These are phyloP conservation scores for Stenurella melanura DNA, from an alignment of 2,888 invertebrate species.

Conservation along the genomic window DNA sequence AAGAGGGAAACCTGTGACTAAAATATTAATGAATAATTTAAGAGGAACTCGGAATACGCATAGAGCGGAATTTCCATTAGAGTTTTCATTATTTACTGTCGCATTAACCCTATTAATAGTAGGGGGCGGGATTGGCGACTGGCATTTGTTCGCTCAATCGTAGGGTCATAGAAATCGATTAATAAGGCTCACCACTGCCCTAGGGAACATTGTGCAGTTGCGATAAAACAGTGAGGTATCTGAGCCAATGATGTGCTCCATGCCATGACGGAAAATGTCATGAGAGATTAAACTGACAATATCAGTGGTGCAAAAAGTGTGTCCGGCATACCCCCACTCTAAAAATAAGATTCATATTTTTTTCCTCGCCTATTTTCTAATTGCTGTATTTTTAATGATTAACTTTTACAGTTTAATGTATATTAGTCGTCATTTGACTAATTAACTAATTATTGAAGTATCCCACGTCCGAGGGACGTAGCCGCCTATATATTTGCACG, in stretches of 20 bases:
- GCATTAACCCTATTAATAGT: slow-evolving; percentile 10
- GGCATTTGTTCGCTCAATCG: background rate
- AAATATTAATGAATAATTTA: slow-evolving; percentile 37
- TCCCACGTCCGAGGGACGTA: background rate
- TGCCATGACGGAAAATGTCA: no score
- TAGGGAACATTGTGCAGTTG: no score
- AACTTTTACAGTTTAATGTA: no score
- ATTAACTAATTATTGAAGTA: background rate
- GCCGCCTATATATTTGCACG: background rate
- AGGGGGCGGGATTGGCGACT: background rate
- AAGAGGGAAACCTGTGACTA: background rate
- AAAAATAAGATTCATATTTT: background rate
- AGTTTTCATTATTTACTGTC: slow-evolving; percentile 17
- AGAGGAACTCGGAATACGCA: slow-evolving; percentile 22
- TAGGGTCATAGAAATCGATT: background rate
- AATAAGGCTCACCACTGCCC: background rate
- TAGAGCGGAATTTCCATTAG: slow-evolving; percentile 7
- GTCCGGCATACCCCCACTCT: background rate
- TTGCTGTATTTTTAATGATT: no score
- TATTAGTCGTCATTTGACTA: no score
- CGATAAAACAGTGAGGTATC: no score
- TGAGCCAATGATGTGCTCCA: no score
- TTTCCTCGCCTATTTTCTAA: no score
- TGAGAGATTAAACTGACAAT: no score
- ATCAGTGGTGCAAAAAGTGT: no score